Conservation (phyloP, 1,140 invertebrate genomes). For the Drosophila ironensis region DNA sequence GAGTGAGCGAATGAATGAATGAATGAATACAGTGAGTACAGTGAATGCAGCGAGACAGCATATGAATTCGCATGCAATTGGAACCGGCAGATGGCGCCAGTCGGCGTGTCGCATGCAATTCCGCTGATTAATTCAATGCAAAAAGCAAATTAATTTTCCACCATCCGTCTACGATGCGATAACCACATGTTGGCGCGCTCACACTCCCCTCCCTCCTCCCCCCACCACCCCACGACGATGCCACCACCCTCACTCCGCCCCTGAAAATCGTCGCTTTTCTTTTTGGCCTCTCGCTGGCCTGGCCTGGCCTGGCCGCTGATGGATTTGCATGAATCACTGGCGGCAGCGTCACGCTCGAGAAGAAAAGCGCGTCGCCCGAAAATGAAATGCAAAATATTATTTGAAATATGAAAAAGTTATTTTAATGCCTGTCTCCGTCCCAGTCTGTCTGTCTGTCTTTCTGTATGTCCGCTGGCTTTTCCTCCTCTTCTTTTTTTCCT, state of each 20-base stretch:
- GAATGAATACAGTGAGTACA: background rate
- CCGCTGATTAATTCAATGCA: constrained; percentile 77
- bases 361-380: constrained; percentile 58
- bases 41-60: background rate
- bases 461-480: no score
- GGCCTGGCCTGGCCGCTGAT: constrained; percentile 39
- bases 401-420: constrained; percentile 76
- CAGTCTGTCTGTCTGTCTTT: background rate
- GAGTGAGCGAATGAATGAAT: constrained; percentile 6
- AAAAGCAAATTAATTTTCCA: constrained; percentile 57
- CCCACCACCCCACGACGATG: background rate
- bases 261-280: constrained; percentile 21
- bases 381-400: constrained; percentile 65
- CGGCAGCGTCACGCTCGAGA: constrained; percentile 70
- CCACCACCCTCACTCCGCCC: background rate
- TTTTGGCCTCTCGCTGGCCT: no score
- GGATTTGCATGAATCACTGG: constrained; percentile 80
- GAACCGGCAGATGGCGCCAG: constrained; percentile 69
- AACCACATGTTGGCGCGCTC: constrained; percentile 58
- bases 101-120: constrained; percentile 75
- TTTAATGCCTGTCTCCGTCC: constrained; percentile 52
- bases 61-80: constrained; percentile 37
- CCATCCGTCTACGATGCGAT: constrained; percentile 21
- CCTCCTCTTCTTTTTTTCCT: constrained; percentile 10
- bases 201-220: background rate